These are phyloP conservation scores for Meteorus sp. DNA, from an alignment of 1,140 invertebrate species.

Conservation along the genomic window DNA sequence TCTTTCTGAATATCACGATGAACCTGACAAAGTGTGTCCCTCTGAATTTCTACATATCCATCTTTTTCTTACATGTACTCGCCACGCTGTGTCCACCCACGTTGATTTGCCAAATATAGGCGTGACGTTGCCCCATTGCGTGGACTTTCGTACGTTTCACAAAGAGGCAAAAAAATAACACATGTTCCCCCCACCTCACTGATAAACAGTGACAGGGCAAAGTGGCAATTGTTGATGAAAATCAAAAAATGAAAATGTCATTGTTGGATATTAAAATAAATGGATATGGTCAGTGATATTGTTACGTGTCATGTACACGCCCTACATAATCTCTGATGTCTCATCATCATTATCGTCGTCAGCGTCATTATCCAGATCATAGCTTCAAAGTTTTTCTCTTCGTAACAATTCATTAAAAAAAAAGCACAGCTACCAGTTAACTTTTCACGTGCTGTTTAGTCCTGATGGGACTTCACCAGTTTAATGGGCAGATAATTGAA, in stretches of 20 bases:
- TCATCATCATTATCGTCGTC: slow-evolving; percentile 22
- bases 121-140: slow-evolving; percentile 16
- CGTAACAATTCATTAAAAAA: neutral
- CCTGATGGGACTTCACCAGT: neutral
- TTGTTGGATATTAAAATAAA: neutral
- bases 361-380: slow-evolving; percentile 5
- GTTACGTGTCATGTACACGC: slow-evolving; percentile 4
- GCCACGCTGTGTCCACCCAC: slow-evolving; percentile 13
- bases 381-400: neutral
- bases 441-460: slow-evolving; percentile 11
- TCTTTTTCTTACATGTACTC: neutral
- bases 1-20: neutral
- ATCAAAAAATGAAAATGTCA: neutral
- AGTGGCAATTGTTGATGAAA: too few species aligned
- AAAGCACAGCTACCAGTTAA: neutral
- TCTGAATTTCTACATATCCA: slow-evolving; percentile 12
- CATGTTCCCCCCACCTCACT: neutral
- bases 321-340: slow-evolving; percentile 7
- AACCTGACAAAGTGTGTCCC: too few species aligned
- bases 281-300: neutral
- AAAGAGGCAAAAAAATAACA: neutral
- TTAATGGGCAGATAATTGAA: neutral
- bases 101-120: slow-evolving; percentile 23
- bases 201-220: too few species aligned
- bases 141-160: slow-evolving; percentile 7